A percentile compares a stretch with the other conserved stretches of the same genome.
phyloP scores from a whole-genome alignment of 2,113 vertebrate species.

The Catharus bicknelli region DNA sequence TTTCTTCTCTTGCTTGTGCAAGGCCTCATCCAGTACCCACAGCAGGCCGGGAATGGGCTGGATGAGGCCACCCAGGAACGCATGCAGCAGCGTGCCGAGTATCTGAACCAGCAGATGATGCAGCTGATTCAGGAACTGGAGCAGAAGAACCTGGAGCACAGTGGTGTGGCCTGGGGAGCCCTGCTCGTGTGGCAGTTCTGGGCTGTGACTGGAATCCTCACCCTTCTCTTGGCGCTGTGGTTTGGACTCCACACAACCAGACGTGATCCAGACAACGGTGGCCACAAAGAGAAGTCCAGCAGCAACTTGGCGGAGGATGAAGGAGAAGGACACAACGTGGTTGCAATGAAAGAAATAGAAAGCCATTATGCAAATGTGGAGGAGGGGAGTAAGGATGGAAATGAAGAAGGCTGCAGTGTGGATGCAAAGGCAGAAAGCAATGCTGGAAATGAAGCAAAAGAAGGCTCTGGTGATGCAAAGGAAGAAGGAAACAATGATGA shows the following conservation, averaged over 20 bases:
- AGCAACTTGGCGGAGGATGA: not conserved
- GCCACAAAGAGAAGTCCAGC: too few relatives aligned
- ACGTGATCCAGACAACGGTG: too few relatives aligned
- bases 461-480: not conserved
- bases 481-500: not conserved
- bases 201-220: not conserved
- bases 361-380: not conserved
- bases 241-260: not conserved
- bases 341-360: not conserved
- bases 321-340: not conserved
- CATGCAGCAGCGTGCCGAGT: not conserved
- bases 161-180: not conserved
- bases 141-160: not conserved
- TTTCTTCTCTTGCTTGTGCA: too few relatives aligned
- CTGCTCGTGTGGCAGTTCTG: accelerated
- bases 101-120: not conserved
- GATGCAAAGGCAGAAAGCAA: not conserved
- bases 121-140: not conserved
- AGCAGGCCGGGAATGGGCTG: not conserved
- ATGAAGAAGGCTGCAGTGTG: not conserved
- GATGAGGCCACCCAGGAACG: accelerated
- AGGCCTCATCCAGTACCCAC: too few relatives aligned
- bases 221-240: not conserved
- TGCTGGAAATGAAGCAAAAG: not conserved
- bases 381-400: not conserved